Base-by-base conservation (phyloP, 1,140 invertebrate genomes). In the Megathymus violae region DNA sequence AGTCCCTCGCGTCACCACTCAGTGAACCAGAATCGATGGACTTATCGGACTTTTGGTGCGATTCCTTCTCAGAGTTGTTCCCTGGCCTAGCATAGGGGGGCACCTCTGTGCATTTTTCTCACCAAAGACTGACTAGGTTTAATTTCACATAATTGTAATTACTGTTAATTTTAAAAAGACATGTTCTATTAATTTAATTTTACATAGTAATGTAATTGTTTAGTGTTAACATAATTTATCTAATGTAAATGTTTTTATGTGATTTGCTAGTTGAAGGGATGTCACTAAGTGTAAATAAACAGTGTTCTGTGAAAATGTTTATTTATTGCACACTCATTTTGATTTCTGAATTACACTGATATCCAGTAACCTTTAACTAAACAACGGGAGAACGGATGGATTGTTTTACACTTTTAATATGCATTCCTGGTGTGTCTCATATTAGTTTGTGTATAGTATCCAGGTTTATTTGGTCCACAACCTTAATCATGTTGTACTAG, bases 21-120 rank as follows among this genome's bases (percentile, higher is more conserved):
- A 92, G 91, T 76, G 91, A 91, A 51, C 60, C 67, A 10, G 87
- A 81, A 44, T 80, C 88, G 38, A 84, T 89, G 71, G 82, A 89
- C 62, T 78, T 94, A 47, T 85, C 91, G 65, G 93, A 94, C 77
- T 88, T 93, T 67, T 94, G 93, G 93, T 92, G 92, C 59, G 93
- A 94, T 75, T 93, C 93, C 51, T 93, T 94, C 71, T 93, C 92
- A 19, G 93, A 94, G 84, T 77, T 94, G 56, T 94, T 94, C 77
- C 94, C 94, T 0, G 92, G 89, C 62, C 74, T 94, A 61, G 92
- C 91, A 15, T 94, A 90, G 88, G 68, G 64, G 48, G 36, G 40
- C 34, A 65, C 71, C 74, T 84, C 74, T 82, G 76, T 46, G 58
- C 27, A 66, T 69, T 60, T 67, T 71, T 78, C 70, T 74, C 88